Evolutionary conservation across 1,140 invertebrate species (phyloP), one percentile per base, ranked within the genome.

Genomic region (Aphaenogaster rudis): DNA sequence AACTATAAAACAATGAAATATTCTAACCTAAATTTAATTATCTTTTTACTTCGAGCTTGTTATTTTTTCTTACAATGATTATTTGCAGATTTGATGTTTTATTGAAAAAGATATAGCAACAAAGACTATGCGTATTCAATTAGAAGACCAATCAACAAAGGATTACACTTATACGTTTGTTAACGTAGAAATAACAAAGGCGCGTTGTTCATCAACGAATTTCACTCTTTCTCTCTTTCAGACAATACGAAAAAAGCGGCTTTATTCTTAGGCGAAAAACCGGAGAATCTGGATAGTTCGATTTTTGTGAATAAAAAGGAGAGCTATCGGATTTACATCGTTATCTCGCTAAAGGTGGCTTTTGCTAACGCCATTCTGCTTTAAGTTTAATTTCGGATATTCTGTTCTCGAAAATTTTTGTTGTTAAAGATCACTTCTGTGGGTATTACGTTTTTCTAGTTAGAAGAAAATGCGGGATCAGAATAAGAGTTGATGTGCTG

Each of bases 401-500:
- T 8, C 9, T 45, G 11, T 13, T 5, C 3, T 21, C 28, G 11
- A 36, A 82, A 48, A 28, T 21, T 48, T 61, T 74, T 21, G 11
- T 50, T 36, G 13, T 21, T 7, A 1, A 50, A 69, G n/a, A 61
- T 36, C 33, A n/a, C 15, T 59, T 2, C 17, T 13, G 13, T 2
- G 11, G 0, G 17, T 6, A 81, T 71, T 59, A 71, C 17, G 15
- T 71, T 42, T 48, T 71, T 84, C 21, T n/a, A 48, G 50, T 82
- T 72, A 36, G 45, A 42, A 63, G 17, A 33, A 74, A 72, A 50
- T 61, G n/a, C 3, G 3, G 0, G 15, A 28, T 3, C 11, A n/a
- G n/a, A 61, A 48, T 74, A 59, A 50, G 13, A 74, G 54, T 50
- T 59, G 28, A 84, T 74, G 80, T 74, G 28, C 28, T 57, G 28